These are phyloP conservation scores for Dyspetes luteomarginatus DNA, from an alignment of 2,888 invertebrate species.

Conservation along the genomic window DNA sequence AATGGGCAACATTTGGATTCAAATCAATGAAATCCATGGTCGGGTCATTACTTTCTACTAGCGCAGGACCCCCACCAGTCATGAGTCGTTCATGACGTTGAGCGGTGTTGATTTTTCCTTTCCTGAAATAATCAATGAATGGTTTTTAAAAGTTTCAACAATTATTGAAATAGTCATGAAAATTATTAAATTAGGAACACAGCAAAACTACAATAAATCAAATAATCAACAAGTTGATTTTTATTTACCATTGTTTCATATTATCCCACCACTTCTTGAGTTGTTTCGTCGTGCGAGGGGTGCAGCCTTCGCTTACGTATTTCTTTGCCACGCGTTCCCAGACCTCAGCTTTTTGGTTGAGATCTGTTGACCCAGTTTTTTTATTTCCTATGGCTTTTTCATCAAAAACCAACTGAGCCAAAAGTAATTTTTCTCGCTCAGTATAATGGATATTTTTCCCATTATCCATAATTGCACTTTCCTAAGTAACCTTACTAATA, in stretches of 20 bases:
- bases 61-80: too few species aligned
- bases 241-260: not conserved
- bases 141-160: too few species aligned
- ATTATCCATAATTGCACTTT: constrained; percentile 18
- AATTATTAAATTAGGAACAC: too few species aligned
- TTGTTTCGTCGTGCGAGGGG: not conserved
- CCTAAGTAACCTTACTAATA: too few species aligned
- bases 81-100: too few species aligned
- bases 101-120: too few species aligned
- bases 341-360: not conserved
- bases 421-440: constrained; percentile 27
- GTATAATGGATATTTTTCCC: constrained; percentile 11
- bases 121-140: too few species aligned
- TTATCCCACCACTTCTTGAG: not conserved
- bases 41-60: too few species aligned
- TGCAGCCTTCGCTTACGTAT: not conserved
- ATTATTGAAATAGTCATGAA: too few species aligned
- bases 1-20: too few species aligned
- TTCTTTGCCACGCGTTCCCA: constrained; percentile 16
- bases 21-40: too few species aligned
- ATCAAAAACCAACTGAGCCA: constrained; percentile 37
- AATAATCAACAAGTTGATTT: not conserved
- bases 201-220: not conserved
- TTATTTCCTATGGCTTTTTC: constrained; percentile 24
- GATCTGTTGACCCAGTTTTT: constrained; percentile 19